Conservation (phyloP, 2,113 vertebrate genomes). For the Lethenteron reissneri region DNA sequence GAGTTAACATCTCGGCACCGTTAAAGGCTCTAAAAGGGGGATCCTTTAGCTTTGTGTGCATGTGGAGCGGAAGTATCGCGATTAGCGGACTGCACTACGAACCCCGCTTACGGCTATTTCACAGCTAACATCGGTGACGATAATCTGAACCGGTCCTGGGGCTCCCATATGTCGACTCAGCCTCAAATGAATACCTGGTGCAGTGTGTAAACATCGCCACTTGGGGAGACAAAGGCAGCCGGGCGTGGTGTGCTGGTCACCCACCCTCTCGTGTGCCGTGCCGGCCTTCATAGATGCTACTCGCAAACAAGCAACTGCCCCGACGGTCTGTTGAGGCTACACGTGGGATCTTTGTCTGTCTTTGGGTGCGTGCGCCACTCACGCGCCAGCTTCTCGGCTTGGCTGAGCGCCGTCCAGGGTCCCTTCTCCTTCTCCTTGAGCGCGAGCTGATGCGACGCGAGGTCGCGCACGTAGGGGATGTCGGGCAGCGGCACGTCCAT, state of each 20-base stretch:
- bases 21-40: too few relatives aligned
- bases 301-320: not conserved
- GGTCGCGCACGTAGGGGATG: conserved; percentile 27
- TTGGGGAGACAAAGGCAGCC: too few relatives aligned
- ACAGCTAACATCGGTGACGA: not conserved
- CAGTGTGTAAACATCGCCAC: too few relatives aligned
- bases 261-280: too few relatives aligned
- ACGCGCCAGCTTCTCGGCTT: conserved; percentile 64
- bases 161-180: not conserved
- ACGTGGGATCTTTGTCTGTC: too few relatives aligned
- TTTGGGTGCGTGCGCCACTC: conserved; percentile 14
- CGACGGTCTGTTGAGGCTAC: too few relatives aligned
- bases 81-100: too few relatives aligned
- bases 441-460: conserved; percentile 47
- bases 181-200: not conserved
- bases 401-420: conserved; percentile 40
- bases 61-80: too few relatives aligned
- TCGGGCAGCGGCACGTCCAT: conserved; percentile 47
- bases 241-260: too few relatives aligned
- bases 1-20: too few relatives aligned
- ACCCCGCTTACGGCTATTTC: too few relatives aligned
- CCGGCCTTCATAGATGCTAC: not conserved
- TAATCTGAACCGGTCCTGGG: not conserved
- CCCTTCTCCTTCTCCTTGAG: conserved; percentile 87
- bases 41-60: too few relatives aligned